Evolutionary conservation across 2,888 invertebrate species (phyloP).

Genomic region (Chaetogeoica ovagalla): DNA sequence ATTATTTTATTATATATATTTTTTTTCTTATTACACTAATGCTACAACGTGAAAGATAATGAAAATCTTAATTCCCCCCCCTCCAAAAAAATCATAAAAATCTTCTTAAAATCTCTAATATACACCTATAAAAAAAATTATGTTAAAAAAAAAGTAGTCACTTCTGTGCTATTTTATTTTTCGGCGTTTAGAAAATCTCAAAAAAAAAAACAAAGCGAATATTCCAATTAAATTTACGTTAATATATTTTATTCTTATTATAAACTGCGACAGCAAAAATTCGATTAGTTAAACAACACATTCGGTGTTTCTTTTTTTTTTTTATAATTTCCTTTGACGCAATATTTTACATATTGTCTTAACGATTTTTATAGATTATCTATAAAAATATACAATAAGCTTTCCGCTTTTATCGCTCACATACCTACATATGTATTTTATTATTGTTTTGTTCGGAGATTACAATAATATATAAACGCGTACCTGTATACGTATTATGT

Average conservation of each 20-base stretch:
- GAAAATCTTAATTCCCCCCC: not conserved
- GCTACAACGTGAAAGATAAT: not conserved
- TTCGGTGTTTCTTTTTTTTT: too few relatives aligned
- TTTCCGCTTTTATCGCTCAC: not conserved
- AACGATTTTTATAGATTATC: not conserved
- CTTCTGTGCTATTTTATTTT: too few relatives aligned
- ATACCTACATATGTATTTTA: not conserved
- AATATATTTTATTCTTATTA: too few relatives aligned
- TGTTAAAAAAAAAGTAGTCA: too few relatives aligned
- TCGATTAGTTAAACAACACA: too few relatives aligned
- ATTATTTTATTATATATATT: too few relatives aligned
- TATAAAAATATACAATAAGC: not conserved
- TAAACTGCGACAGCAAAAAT: too few relatives aligned
- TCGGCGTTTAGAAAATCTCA: too few relatives aligned
- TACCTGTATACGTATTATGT: not conserved
- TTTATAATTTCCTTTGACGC: too few relatives aligned
- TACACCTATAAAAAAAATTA: not conserved
- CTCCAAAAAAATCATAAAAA: not conserved
- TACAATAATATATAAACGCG: not conserved
- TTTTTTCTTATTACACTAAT: not conserved
- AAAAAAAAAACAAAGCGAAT: too few relatives aligned
- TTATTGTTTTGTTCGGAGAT: not conserved
- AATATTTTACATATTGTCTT: too few relatives aligned
- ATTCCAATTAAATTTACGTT: too few relatives aligned
- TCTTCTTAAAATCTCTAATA: not conserved